These are phyloP conservation scores for Chaetodon trifasciatus DNA, from an alignment of 2,797 vertebrate species.

Conservation along the genomic window DNA sequence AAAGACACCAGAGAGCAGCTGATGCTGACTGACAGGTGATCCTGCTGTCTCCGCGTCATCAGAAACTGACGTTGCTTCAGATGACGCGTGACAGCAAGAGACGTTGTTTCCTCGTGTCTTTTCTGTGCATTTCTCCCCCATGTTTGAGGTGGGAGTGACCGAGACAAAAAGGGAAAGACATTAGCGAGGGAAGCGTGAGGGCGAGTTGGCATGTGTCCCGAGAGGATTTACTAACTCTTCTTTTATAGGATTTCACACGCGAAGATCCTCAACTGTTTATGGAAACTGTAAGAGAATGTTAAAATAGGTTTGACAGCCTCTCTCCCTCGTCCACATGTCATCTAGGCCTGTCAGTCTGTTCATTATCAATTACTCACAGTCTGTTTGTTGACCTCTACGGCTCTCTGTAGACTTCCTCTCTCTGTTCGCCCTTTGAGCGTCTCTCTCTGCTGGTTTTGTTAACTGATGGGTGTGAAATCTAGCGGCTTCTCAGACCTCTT, in stretches of 20 bases:
- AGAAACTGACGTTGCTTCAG: slow-evolving; percentile 19
- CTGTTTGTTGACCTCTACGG: slow-evolving; percentile 21
- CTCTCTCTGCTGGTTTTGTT: slow-evolving; percentile 31
- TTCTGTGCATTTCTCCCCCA: slow-evolving; percentile 11
- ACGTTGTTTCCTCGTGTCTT: slow-evolving; percentile 10
- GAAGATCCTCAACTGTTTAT: slow-evolving; percentile 11
- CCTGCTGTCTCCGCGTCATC: slow-evolving; percentile 40
- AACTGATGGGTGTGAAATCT: slow-evolving; percentile 43
- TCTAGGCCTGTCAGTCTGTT: slow-evolving; percentile 26
- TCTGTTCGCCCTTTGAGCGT: slow-evolving; percentile 31
- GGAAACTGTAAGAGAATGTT: slow-evolving; percentile 6
- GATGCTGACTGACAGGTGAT: slow-evolving; percentile 18
- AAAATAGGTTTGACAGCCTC: slow-evolving; percentile 31
- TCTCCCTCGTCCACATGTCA: slow-evolving; percentile 26
- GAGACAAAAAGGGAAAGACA: slow-evolving; percentile 27
- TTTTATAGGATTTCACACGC: slow-evolving; percentile 22
- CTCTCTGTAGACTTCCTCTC: slow-evolving; percentile 10
- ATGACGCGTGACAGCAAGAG: slow-evolving; percentile 26
- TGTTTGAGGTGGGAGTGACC: slow-evolving; percentile 19
- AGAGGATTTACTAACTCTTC: slow-evolving; percentile 13
- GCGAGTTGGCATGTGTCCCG: slow-evolving; percentile 7
- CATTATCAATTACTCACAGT: not conserved
- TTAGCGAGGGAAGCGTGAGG: not conserved
- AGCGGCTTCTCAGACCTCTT: slow-evolving; percentile 41
- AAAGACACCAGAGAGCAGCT: slow-evolving; percentile 12